Evolutionary conservation across 2,888 invertebrate species (phyloP).

Genomic region (Caenorhabditis doughertyi): DNA sequence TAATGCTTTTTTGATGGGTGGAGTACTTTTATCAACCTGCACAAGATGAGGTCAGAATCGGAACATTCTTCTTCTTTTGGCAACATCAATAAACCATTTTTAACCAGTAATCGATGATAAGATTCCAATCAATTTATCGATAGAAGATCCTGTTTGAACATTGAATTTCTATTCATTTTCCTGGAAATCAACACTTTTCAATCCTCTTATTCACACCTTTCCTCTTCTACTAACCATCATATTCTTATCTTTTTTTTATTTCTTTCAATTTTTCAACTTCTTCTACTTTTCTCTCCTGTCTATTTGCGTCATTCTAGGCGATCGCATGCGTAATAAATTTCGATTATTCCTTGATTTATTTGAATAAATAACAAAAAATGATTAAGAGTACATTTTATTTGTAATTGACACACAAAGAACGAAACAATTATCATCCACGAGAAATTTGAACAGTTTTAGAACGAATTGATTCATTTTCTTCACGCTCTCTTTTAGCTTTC

Average conservation of each 20-base stretch:
- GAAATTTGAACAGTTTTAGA: constrained; percentile 34
- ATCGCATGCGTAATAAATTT: constrained; percentile 23
- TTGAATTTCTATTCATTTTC: constrained; percentile 22
- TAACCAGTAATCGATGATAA: not conserved
- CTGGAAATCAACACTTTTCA: not conserved
- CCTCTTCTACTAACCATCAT: constrained; percentile 10
- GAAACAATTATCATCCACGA: constrained; percentile 30
- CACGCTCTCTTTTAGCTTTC: constrained; percentile 38
- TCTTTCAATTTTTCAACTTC: constrained; percentile 30
- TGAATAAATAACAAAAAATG: constrained; percentile 25
- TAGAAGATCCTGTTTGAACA: constrained; percentile 1
- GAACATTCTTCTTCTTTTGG: constrained; percentile 26
- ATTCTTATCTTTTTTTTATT: constrained; percentile 6
- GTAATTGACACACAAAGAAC: constrained; percentile 35
- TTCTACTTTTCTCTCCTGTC: constrained; percentile 26
- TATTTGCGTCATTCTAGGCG: constrained; percentile 50
- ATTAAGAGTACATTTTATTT: constrained; percentile 36
- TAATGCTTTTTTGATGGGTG: constrained; percentile 31
- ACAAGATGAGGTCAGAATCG: not conserved
- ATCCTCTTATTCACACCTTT: constrained; percentile 58
- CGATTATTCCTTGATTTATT: constrained; percentile 37
- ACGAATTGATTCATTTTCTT: constrained; percentile 38
- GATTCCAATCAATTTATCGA: not conserved
- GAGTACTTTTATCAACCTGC: constrained; percentile 39
- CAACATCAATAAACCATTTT: constrained; percentile 32